phyloP scores from a whole-genome alignment of 2,797 vertebrate species.

The Acomys russatus region DNA sequence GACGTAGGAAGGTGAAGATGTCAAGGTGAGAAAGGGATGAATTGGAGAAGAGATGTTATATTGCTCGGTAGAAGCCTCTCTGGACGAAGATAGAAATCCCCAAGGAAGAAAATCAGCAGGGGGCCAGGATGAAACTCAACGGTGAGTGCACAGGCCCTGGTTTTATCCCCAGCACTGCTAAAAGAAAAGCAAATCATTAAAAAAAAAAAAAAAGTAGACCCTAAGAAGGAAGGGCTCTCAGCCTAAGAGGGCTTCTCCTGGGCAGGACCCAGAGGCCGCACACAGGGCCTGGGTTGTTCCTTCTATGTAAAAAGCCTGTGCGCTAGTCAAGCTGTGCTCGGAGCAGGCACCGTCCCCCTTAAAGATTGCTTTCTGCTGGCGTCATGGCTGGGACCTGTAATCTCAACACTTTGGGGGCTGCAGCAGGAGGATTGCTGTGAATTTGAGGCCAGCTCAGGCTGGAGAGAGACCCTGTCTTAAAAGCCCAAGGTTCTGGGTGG shows the following conservation, averaged over 20 bases:
- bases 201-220: background rate
- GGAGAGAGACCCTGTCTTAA: background rate
- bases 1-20: background rate
- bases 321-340: background rate
- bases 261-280: background rate
- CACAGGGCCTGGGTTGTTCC: background rate
- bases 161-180: background rate
- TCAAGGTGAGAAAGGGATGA: background rate
- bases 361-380: background rate
- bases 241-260: background rate
- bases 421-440: background rate
- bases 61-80: background rate
- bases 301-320: background rate
- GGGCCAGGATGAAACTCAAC: background rate
- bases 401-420: background rate
- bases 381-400: no score
- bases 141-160: background rate
- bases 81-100: background rate
- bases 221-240: background rate
- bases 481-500: background rate
- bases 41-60: background rate
- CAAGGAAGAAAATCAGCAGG: conserved; percentile 28
- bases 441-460: background rate
- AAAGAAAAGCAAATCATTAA: background rate
- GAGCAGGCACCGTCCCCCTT: background rate